Evolutionary conservation across 2,888 invertebrate species (phyloP).

Genomic region (Idaea aversata): DNA sequence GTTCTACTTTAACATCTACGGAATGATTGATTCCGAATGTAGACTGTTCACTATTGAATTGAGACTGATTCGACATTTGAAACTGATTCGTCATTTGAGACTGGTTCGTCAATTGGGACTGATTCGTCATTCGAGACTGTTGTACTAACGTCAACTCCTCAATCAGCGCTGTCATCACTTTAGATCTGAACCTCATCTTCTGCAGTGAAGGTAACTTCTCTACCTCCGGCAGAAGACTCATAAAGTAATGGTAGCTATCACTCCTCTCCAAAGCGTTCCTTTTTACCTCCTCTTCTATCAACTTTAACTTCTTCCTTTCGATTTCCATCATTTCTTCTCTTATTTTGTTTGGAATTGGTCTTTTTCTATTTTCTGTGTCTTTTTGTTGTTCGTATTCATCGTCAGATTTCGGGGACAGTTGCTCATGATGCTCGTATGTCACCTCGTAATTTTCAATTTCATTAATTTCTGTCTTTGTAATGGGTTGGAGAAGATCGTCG

Average conservation of each 20-base stretch:
- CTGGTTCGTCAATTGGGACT: not conserved
- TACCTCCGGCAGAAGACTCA: conserved; percentile 30
- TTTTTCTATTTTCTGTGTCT: not conserved
- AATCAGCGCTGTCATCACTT: conserved; percentile 25
- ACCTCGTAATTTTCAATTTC: not conserved
- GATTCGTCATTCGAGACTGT: not conserved
- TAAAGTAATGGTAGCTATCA: conserved; percentile 29
- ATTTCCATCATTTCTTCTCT: conserved; percentile 26
- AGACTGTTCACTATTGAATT: not conserved
- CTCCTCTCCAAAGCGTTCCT: conserved; percentile 15
- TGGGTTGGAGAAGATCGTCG: not conserved
- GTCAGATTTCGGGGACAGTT: conserved; percentile 3
- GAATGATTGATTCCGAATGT: not conserved
- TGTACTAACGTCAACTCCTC: conserved; percentile 20
- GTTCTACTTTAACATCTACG: conserved; percentile 19
- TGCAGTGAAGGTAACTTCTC: conserved; percentile 24
- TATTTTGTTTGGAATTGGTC: conserved; percentile 13
- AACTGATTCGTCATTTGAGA: not conserved
- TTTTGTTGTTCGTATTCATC: not conserved
- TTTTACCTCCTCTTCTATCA: conserved; percentile 26
- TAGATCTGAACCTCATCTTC: conserved; percentile 26
- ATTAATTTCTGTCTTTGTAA: conserved; percentile 15
- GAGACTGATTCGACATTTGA: not conserved
- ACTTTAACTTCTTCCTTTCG: conserved; percentile 27
- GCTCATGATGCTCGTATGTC: not conserved